Percentiles rank a stretch among this genome's conserved stretches.
Evolutionary conservation across 2,888 invertebrate genomes (phyloP).

Genomic region (Pomacea canaliculata): DNA sequence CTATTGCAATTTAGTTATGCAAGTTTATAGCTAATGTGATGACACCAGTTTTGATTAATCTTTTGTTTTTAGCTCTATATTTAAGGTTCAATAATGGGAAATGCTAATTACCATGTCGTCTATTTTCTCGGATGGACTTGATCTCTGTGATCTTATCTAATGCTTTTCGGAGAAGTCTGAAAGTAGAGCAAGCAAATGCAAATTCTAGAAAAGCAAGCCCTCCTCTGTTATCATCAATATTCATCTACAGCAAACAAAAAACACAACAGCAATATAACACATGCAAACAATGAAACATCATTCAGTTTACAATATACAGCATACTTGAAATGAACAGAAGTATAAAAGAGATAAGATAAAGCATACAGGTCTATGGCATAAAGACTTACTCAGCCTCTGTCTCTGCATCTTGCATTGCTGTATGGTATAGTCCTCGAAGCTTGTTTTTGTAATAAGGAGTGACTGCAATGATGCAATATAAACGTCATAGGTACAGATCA

Average conservation of each 20-base stretch:
- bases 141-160: slow-evolving; percentile 91
- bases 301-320: not conserved
- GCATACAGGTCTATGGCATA: too few species aligned
- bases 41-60: too few species aligned
- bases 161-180: slow-evolving; percentile 80
- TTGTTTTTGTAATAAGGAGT: slow-evolving; percentile 76
- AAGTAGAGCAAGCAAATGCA: slow-evolving; percentile 23
- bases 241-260: not conserved
- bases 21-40: too few species aligned
- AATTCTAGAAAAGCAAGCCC: not conserved
- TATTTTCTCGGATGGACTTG: slow-evolving; percentile 87
- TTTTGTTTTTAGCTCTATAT: too few species aligned
- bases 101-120: slow-evolving; percentile 72
- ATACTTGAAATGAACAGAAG: too few species aligned
- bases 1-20: too few species aligned
- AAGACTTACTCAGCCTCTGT: slow-evolving; percentile 81
- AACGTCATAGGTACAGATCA: not conserved
- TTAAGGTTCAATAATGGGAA: too few species aligned
- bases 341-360: too few species aligned
- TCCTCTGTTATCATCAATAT: too few species aligned
- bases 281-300: not conserved
- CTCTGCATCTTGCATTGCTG: slow-evolving; percentile 84
- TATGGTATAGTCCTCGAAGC: slow-evolving; percentile 83
- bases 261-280: not conserved
- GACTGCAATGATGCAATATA: slow-evolving; percentile 45